A percentile compares a stretch with the other conserved stretches of the same genome.
Evolutionary conservation across 2,888 invertebrate genomes (phyloP).

Genomic region (Spialia ferax): DNA sequence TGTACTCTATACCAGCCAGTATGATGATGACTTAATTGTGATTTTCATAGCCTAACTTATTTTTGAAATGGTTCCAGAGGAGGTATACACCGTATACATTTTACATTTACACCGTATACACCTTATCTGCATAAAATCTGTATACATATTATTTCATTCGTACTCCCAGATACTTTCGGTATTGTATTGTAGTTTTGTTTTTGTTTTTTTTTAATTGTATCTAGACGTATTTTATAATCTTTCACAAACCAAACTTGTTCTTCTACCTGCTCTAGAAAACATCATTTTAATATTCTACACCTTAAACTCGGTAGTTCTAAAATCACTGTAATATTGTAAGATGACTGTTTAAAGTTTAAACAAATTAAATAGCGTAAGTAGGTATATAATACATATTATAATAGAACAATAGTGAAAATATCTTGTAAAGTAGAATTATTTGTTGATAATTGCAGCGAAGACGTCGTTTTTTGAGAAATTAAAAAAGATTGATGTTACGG

Average conservation of each 20-base stretch:
- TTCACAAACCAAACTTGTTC: not conserved
- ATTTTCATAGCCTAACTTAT: too few species aligned
- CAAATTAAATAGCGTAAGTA: slow-evolving; percentile 23
- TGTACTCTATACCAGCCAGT: too few species aligned
- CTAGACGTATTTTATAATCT: too few species aligned
- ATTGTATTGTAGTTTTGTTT: not conserved
- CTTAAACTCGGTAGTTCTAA: slow-evolving; percentile 14
- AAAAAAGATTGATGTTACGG: too few species aligned
- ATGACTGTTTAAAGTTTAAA: slow-evolving; percentile 39
- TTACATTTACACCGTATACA: too few species aligned
- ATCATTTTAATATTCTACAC: slow-evolving; percentile 23
- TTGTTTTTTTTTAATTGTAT: too few species aligned
- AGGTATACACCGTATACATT: too few species aligned
- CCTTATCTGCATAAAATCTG: too few species aligned
- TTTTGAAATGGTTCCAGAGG: too few species aligned
- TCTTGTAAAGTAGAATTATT: slow-evolving; percentile 22
- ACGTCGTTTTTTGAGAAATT: not conserved
- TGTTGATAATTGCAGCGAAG: not conserved
- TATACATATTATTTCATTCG: too few species aligned
- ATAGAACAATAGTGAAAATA: slow-evolving; percentile 24
- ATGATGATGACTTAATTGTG: too few species aligned
- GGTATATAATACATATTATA: slow-evolving; percentile 8
- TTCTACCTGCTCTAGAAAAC: not conserved
- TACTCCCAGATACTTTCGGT: too few species aligned
- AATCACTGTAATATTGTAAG: slow-evolving; percentile 27